Evolutionary conservation across 2,888 invertebrate species (phyloP).

Genomic region (Erebia aethiops): DNA sequence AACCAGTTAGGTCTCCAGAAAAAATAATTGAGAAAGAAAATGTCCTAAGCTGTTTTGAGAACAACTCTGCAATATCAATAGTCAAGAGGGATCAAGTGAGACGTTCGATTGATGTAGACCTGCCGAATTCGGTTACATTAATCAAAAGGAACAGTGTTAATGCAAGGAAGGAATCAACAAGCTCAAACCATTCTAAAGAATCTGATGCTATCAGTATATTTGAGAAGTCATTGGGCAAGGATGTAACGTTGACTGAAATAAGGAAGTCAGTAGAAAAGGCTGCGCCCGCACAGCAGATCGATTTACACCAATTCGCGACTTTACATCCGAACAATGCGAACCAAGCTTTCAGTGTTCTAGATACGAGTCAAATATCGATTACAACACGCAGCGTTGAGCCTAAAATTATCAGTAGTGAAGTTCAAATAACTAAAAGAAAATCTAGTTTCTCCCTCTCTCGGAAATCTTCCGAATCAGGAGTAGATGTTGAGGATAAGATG

Average conservation of each 20-base stretch:
- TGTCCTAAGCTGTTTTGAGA: conserved; percentile 78
- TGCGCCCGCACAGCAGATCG: conserved; percentile 56
- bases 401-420: conserved; percentile 54
- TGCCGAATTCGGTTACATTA: conserved; percentile 75
- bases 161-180: conserved; percentile 76
- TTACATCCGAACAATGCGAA: conserved; percentile 63
- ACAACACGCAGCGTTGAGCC: conserved; percentile 63
- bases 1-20: conserved; percentile 73
- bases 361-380: conserved; percentile 73
- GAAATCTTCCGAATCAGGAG: conserved; percentile 64
- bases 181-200: conserved; percentile 74
- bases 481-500: conserved; percentile 63
- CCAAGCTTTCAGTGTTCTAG: conserved; percentile 60
- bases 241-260: conserved; percentile 77
- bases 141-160: conserved; percentile 76
- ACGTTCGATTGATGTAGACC: conserved; percentile 75
- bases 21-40: conserved; percentile 74
- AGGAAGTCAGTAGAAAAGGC: conserved; percentile 75
- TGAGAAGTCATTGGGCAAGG: conserved; percentile 77
- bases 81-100: conserved; percentile 77
- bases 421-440: conserved; percentile 61
- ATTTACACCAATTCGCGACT: conserved; percentile 71
- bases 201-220: conserved; percentile 79
- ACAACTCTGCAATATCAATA: conserved; percentile 80
- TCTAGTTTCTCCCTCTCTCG: conserved; percentile 63